A percentile compares a stretch with the other conserved stretches of the same genome.
Conservation (phyloP, 1,140 invertebrate species). For the Glossosoma conforme region DNA sequence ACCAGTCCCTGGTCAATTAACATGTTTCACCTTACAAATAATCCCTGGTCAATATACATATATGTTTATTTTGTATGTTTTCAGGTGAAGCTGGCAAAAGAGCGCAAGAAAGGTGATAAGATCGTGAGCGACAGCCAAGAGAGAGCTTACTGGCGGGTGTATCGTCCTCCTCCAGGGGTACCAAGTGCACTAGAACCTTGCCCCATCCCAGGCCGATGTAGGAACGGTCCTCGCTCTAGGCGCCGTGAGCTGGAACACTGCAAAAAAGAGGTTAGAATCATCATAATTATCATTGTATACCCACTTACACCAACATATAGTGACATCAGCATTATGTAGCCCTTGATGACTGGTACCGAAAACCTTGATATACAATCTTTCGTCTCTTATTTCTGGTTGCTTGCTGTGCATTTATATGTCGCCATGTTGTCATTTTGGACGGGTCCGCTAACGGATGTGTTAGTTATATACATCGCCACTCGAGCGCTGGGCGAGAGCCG, state of each 20-base stretch:
- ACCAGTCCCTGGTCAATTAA: background rate
- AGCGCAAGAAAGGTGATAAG: conserved; percentile 93
- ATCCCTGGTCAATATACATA: background rate
- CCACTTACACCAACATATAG: no score
- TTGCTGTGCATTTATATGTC: no score
- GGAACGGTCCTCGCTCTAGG: conserved; percentile 58
- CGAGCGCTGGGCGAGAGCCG: no score
- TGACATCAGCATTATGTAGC: no score
- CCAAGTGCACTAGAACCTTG: conserved; percentile 77
- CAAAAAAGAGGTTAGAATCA: conserved; percentile 63
- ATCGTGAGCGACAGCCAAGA: conserved; percentile 94
- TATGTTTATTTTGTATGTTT: conserved; percentile 7
- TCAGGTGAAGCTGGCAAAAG: conserved; percentile 80
- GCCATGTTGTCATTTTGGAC: no score
- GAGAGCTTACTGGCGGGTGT: conserved; percentile 93
- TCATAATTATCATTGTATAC: no score
- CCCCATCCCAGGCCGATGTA: conserved; percentile 69
- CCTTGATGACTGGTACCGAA: no score
- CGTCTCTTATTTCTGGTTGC: no score
- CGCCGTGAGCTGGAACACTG: conserved; percentile 72
- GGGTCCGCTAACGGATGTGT: no score
- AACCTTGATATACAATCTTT: no score
- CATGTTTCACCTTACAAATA: background rate
- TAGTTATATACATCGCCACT: no score
- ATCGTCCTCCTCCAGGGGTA: conserved; percentile 85